These are phyloP conservation scores for Australoheros facetus DNA, from an alignment of 2,797 vertebrate genomes.

Conservation along the genomic window DNA sequence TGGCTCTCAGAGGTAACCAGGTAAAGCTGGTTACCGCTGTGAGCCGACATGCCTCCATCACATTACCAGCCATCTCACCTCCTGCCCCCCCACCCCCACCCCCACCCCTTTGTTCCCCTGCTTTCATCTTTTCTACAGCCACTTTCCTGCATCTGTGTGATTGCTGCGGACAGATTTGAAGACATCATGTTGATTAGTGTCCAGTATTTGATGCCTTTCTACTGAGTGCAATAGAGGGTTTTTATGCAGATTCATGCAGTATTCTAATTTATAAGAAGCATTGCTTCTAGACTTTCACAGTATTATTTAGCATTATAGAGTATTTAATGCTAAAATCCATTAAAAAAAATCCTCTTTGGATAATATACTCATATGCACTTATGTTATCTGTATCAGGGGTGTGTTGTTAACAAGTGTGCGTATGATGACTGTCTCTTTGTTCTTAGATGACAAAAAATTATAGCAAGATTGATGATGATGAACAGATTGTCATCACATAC, in stretches of 20 bases:
- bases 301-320: background rate
- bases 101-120: background rate
- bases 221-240: background rate
- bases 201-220: slow-evolving; percentile 46
- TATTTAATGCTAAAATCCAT: slow-evolving; percentile 7
- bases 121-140: slow-evolving; percentile 52
- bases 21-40: slow-evolving; percentile 34
- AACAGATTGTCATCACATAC: background rate
- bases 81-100: slow-evolving; percentile 6
- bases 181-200: slow-evolving; percentile 43
- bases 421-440: background rate
- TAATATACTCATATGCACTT: background rate
- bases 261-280: background rate
- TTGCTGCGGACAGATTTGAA: slow-evolving; percentile 39
- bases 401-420: background rate
- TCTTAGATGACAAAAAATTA: background rate
- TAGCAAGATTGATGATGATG: background rate
- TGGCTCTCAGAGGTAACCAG: slow-evolving; percentile 9
- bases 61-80: slow-evolving; percentile 31
- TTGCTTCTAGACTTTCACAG: background rate
- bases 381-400: background rate
- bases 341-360: background rate
- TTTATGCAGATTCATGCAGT: slow-evolving; percentile 25
- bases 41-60: slow-evolving; percentile 27
- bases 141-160: slow-evolving; percentile 43